Base-by-base conservation (phyloP, 2,888 invertebrate species). In the Tipula unca region DNA sequence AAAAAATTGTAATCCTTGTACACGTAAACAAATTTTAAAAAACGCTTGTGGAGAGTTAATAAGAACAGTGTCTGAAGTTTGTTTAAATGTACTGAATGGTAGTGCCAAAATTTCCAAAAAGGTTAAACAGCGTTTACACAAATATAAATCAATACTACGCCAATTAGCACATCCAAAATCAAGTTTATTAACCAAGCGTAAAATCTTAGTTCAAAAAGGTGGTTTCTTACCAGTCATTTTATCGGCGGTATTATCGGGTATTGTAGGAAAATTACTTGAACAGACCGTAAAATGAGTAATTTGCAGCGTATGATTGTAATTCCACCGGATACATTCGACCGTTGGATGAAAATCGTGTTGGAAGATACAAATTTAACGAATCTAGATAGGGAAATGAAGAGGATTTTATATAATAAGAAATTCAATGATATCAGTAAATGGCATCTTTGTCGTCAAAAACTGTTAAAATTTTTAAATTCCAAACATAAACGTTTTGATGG, bases 201-300 rank as follows among this genome's bases (percentile, higher is more conserved):
- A 85, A 85, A 29, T 86, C 14, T 36, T 86, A 39, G 39, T 85
- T 5, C 86, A 86, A 69, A 29, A 82, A 20, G 86, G 86, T 13
- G 86, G 86, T 2, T 85, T 86, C 29, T 29, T 86, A 85, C 86
- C 85, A 0, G 20, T 85, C 10, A 20, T 86, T 8, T 20, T 86
- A 36, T 42, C 32, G 82, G 32, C 35, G 14, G 8, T 86, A 39
- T 39, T 86, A 20, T 85, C 85, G 2, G 86, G 82, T 5, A 29
- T 85, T 20, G 48, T 86, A 29, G 86, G 82, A 25, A 85, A 84
- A 85, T 36, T 86, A 8, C n/a, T n/a, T n/a, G n/a, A n/a, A n/a
- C 29, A 85, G 4, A 32, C 29, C 83, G n/a, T n/a, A 29, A 3
- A 29, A 83, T 83, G 83, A 83, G 17, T 36, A 85, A 35, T 39